phyloP scores from a whole-genome alignment of 2,888 invertebrate species.

The Elmis aenea region DNA sequence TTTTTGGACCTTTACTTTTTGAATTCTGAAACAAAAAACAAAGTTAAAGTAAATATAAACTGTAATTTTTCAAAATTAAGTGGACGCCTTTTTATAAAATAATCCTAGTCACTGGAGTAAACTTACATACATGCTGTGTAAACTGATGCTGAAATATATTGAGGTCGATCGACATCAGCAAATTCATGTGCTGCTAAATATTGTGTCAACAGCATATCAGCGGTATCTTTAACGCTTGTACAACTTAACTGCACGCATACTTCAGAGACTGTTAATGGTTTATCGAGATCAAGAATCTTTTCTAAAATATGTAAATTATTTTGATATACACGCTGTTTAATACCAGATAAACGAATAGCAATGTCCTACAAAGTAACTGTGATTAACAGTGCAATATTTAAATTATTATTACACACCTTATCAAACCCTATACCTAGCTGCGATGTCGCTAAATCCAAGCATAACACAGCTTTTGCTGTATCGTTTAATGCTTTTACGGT shows the following conservation, averaged over 20 bases:
- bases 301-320: slow-evolving; percentile 55
- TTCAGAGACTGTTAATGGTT: slow-evolving; percentile 50
- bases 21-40: slow-evolving; percentile 46
- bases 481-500: slow-evolving; percentile 49
- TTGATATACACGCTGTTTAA: slow-evolving; percentile 52
- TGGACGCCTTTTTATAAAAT: too few relatives aligned
- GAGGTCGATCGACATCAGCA: slow-evolving; percentile 56
- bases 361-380: slow-evolving; percentile 47
- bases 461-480: slow-evolving; percentile 56
- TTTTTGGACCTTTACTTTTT: slow-evolving; percentile 55
- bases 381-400: neutral
- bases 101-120: slow-evolving; percentile 1
- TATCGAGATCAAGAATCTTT: slow-evolving; percentile 57
- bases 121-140: slow-evolving; percentile 58
- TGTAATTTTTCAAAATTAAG: too few relatives aligned
- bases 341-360: slow-evolving; percentile 54
- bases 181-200: slow-evolving; percentile 50
- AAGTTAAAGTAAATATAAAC: too few relatives aligned
- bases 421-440: slow-evolving; percentile 52
- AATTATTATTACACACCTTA: slow-evolving; percentile 39
- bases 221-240: slow-evolving; percentile 45
- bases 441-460: slow-evolving; percentile 56
- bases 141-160: slow-evolving; percentile 61
- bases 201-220: slow-evolving; percentile 51
- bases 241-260: slow-evolving; percentile 58